These are phyloP conservation scores for Nematostella vectensis DNA, from an alignment of 92 coral and sea anemone species.

Conservation along the genomic window DNA sequence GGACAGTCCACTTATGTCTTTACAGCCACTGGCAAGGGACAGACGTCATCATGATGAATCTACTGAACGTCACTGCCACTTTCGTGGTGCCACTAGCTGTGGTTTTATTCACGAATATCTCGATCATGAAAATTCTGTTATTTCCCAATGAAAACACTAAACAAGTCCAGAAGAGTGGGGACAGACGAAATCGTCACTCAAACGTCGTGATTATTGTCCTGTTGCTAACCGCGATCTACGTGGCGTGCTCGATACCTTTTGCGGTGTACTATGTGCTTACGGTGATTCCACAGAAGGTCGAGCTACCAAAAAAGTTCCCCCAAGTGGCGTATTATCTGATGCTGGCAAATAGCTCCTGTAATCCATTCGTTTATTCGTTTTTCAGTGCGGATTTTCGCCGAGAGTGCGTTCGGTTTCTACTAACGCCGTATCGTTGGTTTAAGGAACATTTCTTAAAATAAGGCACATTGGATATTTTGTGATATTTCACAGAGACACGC, in stretches of 20 bases:
- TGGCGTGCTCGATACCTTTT: conserved; percentile 66
- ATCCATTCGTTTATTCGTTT: conserved; percentile 76
- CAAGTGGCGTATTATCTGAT: conserved; percentile 69
- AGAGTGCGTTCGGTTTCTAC: conserved; percentile 40
- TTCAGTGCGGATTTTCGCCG: conserved; percentile 72
- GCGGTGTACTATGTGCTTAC: conserved; percentile 35
- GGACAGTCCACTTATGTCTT: conserved; percentile 35
- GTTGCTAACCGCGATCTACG: conserved; percentile 60
- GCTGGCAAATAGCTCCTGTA: conserved; percentile 74
- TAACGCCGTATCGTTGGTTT: conserved; percentile 15
- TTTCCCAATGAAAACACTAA: conserved; percentile 1
- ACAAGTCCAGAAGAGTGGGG: not conserved
- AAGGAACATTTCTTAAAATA: conserved; percentile 1
- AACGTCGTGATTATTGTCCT: conserved; percentile 58
- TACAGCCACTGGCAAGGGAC: conserved; percentile 36
- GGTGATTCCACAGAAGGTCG: conserved; percentile 25
- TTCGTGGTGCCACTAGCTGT: conserved; percentile 57
- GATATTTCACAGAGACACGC: not conserved
- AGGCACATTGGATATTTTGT: not conserved
- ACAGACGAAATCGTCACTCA: conserved; percentile 13
- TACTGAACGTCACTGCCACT: conserved; percentile 48
- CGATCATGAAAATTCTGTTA: conserved; percentile 42
- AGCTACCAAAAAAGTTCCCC: conserved; percentile 26
- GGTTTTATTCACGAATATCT: conserved; percentile 46
- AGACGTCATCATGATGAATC: conserved; percentile 31